These are phyloP conservation scores for Bursaphelenchus mucronatus DNA, from an alignment of 1,140 invertebrate species.

Conservation along the genomic window DNA sequence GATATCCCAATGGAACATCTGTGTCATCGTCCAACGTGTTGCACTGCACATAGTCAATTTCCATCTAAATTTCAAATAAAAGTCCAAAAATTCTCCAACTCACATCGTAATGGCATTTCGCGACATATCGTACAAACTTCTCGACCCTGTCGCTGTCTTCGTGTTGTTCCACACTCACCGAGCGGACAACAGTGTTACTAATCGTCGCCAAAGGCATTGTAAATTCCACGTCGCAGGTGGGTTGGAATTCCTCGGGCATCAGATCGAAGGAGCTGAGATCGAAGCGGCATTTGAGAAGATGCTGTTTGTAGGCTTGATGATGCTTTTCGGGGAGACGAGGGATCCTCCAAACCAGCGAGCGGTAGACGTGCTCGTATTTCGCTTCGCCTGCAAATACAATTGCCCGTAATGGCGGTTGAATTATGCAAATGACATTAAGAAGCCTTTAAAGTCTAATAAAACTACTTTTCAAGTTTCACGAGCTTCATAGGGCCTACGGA, in stretches of 20 bases:
- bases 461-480: too few relatives aligned
- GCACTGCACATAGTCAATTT: constrained; percentile 60
- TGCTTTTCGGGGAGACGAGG: constrained; percentile 64
- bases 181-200: constrained; percentile 89
- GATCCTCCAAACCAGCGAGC: constrained; percentile 95
- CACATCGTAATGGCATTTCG: constrained; percentile 82
- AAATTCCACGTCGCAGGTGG: constrained; percentile 86
- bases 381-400: constrained; percentile 71
- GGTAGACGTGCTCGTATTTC: constrained; percentile 97
- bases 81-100: not conserved
- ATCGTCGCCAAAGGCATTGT: constrained; percentile 97
- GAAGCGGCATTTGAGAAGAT: constrained; percentile 71
- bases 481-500: too few relatives aligned
- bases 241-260: constrained; percentile 83
- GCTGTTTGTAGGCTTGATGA: constrained; percentile 58
- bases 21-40: constrained; percentile 51
- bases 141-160: constrained; percentile 88
- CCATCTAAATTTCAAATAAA: constrained; percentile 35
- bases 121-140: constrained; percentile 93
- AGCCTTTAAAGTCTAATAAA: not conserved
- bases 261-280: constrained; percentile 92
- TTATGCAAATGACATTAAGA: not conserved
- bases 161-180: constrained; percentile 75
- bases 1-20: constrained; percentile 12
- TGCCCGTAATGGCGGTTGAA: not conserved